phyloP scores from a whole-genome alignment of 2,888 invertebrate species.

The Eurytoma adleriae region DNA sequence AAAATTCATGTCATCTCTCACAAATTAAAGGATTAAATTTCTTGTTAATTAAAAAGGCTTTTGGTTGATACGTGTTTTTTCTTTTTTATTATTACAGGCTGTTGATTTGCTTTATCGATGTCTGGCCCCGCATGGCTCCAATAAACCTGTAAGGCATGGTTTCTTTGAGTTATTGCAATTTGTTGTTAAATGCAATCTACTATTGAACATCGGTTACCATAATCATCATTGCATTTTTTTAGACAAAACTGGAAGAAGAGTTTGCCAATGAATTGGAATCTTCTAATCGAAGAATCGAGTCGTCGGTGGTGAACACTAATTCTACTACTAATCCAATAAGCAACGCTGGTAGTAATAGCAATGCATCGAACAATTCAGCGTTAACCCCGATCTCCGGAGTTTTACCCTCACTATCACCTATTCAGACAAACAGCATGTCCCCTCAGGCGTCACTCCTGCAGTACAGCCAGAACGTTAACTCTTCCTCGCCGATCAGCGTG shows the following conservation, averaged over 20 bases:
- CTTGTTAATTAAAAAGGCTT: constrained; percentile 58
- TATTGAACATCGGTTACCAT: constrained; percentile 60
- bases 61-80: constrained; percentile 73
- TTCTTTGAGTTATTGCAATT: constrained; percentile 71
- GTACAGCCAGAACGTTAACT: constrained; percentile 21
- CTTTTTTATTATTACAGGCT: constrained; percentile 76
- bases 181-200: constrained; percentile 49
- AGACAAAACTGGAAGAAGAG: constrained; percentile 75
- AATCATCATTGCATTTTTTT: constrained; percentile 65
- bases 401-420: constrained; percentile 71
- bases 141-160: constrained; percentile 76
- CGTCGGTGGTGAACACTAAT: constrained; percentile 64
- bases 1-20: constrained; percentile 7
- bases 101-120: constrained; percentile 76
- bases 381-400: constrained; percentile 70
- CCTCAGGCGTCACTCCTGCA: constrained; percentile 47
- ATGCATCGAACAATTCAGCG: constrained; percentile 25
- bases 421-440: constrained; percentile 57
- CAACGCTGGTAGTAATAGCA: neutral
- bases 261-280: constrained; percentile 61
- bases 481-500: constrained; percentile 38
- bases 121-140: constrained; percentile 76
- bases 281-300: constrained; percentile 61
- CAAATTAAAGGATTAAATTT: neutral
- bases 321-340: neutral